Percentiles rank a stretch among this genome's conserved stretches.
Conservation (phyloP, 2,113 vertebrate species). For the Albula glossodonta region DNA sequence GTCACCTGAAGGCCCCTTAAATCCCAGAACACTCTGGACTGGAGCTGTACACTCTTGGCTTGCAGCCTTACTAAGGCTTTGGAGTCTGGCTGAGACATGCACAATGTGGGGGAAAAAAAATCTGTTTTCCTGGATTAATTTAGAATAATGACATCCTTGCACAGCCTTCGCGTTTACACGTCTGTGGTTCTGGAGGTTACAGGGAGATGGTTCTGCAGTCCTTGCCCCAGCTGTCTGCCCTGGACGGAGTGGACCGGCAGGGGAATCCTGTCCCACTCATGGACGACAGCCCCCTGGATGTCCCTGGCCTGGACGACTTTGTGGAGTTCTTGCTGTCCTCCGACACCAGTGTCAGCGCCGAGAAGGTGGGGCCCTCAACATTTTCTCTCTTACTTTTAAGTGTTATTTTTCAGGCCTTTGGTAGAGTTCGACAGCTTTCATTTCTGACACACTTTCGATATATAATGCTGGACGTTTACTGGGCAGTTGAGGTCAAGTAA, state of each 20-base stretch:
- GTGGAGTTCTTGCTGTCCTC: constrained; percentile 75
- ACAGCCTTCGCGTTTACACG: background rate
- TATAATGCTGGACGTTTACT: too few relatives aligned
- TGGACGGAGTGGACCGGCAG: constrained; percentile 79
- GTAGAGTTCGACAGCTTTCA: too few relatives aligned
- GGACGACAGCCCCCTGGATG: constrained; percentile 66
- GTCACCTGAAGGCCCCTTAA: too few relatives aligned
- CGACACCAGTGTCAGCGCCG: constrained; percentile 58
- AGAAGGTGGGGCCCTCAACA: constrained; percentile 45
- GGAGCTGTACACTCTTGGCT: too few relatives aligned
- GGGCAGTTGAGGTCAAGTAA: too few relatives aligned
- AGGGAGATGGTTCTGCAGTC: constrained; percentile 81
- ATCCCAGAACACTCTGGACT: too few relatives aligned
- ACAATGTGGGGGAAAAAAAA: too few relatives aligned
- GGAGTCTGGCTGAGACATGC: too few relatives aligned
- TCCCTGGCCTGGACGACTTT: constrained; percentile 80
- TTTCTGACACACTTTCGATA: too few relatives aligned
- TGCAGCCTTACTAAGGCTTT: too few relatives aligned
- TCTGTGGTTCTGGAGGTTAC: constrained; percentile 73
- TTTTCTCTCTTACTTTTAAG: too few relatives aligned
- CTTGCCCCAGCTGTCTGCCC: constrained; percentile 76
- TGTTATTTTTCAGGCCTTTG: too few relatives aligned
- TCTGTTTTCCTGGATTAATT: background rate
- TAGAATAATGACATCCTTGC: background rate
- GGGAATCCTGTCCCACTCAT: constrained; percentile 65